These are phyloP conservation scores for Chanos chanos DNA, from an alignment of 2,797 vertebrate genomes.

Conservation along the genomic window DNA sequence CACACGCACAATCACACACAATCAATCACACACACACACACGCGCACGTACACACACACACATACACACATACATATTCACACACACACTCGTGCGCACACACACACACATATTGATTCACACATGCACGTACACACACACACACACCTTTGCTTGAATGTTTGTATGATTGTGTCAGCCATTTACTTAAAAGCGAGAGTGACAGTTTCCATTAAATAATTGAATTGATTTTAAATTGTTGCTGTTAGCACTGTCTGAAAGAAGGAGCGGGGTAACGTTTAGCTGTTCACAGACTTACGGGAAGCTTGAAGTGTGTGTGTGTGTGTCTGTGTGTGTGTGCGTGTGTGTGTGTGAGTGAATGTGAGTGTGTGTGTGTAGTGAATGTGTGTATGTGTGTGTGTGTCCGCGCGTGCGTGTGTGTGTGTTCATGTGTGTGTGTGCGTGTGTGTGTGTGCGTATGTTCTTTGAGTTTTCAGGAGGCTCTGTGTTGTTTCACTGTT, in stretches of 20 bases:
- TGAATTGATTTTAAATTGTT: too few relatives aligned
- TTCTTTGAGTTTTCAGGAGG: conserved; percentile 21
- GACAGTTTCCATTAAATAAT: too few relatives aligned
- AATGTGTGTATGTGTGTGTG: conserved; percentile 20
- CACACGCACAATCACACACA: too few relatives aligned
- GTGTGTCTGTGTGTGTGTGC: background rate
- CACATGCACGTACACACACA: too few relatives aligned
- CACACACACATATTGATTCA: background rate
- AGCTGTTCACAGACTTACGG: too few relatives aligned
- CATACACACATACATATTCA: background rate
- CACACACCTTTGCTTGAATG: background rate
- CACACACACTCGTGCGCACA: background rate
- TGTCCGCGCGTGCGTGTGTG: conserved; percentile 31
- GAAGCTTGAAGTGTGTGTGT: background rate
- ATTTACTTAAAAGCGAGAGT: too few relatives aligned
- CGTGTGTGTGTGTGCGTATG: conserved; percentile 17
- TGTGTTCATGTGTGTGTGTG: conserved; percentile 16
- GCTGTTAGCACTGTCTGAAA: too few relatives aligned
- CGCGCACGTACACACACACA: background rate
- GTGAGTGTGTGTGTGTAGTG: conserved; percentile 7
- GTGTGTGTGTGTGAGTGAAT: background rate
- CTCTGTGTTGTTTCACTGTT: conserved; percentile 1
- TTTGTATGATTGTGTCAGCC: background rate
- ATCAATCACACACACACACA: too few relatives aligned
- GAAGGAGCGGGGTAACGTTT: too few relatives aligned